Evolutionary conservation across 2,797 vertebrate species (phyloP).

Genomic region (Sebastes matsubarae): DNA sequence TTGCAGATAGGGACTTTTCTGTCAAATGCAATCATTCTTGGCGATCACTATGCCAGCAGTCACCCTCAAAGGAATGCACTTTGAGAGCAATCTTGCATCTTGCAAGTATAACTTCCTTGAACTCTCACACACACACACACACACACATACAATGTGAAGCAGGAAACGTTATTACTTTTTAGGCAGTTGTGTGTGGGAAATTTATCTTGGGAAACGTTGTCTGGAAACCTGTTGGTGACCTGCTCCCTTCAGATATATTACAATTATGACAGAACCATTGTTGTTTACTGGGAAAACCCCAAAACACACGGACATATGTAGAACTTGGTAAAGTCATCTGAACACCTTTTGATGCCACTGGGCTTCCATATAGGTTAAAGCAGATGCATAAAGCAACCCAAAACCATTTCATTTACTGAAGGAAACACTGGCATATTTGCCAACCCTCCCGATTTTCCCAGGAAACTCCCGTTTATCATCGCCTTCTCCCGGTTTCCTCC

Average conservation of each 20-base stretch:
- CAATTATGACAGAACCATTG: background rate
- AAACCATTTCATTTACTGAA: background rate
- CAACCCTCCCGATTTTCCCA: too few species aligned
- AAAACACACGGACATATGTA: background rate
- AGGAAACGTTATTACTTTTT: background rate
- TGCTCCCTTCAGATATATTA: background rate
- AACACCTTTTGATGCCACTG: background rate
- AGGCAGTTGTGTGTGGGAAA: background rate
- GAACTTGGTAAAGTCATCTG: background rate
- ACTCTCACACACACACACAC: background rate
- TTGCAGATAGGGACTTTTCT: background rate
- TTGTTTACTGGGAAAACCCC: background rate
- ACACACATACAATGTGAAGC: background rate
- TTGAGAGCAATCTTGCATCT: background rate
- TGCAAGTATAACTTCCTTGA: background rate
- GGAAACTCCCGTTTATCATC: rapidly evolving
- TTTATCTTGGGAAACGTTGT: background rate
- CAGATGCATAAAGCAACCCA: background rate
- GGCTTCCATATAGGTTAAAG: background rate
- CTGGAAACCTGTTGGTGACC: background rate
- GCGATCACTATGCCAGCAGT: background rate
- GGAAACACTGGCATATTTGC: background rate
- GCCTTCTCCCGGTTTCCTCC: rapidly evolving
- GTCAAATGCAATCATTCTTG: background rate
- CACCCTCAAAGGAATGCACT: background rate